Evolutionary conservation across 1,140 invertebrate species (phyloP).

Genomic region (Whitmania pigra): DNA sequence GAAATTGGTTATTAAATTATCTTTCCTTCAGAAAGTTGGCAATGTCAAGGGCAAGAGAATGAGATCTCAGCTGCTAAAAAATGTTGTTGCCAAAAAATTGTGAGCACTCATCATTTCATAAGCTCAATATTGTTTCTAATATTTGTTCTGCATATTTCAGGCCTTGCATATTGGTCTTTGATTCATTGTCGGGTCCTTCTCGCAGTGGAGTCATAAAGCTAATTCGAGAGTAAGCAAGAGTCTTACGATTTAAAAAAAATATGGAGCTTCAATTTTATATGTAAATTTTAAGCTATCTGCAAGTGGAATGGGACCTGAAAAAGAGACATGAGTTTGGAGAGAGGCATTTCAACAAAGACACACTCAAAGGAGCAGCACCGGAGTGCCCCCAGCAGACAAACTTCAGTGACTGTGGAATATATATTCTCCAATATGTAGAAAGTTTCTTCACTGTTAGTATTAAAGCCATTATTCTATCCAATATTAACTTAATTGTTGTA

Average conservation of each 20-base stretch:
- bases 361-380: conserved; percentile 54
- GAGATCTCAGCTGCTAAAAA: too few relatives aligned
- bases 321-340: conserved; percentile 51
- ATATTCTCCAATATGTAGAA: conserved; percentile 87
- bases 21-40: too few relatives aligned
- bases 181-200: conserved; percentile 70
- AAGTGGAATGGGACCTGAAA: conserved; percentile 72
- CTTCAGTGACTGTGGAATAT: conserved; percentile 89
- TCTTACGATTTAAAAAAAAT: conserved; percentile 5
- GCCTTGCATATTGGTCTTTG: conserved; percentile 86
- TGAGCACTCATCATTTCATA: too few relatives aligned
- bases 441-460: conserved; percentile 62
- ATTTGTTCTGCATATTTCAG: conserved; percentile 32
- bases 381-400: conserved; percentile 92
- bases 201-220: conserved; percentile 69
- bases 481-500: neutral
- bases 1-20: too few relatives aligned
- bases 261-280: neutral
- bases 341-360: conserved; percentile 39
- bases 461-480: neutral
- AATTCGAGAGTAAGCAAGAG: conserved; percentile 47
- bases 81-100: too few relatives aligned
- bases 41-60: too few relatives aligned
- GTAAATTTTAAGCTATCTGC: conserved; percentile 54
- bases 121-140: too few relatives aligned